These are phyloP conservation scores for Maconellicoccus hirsutus DNA, from an alignment of 1,140 invertebrate genomes.

Conservation along the genomic window DNA sequence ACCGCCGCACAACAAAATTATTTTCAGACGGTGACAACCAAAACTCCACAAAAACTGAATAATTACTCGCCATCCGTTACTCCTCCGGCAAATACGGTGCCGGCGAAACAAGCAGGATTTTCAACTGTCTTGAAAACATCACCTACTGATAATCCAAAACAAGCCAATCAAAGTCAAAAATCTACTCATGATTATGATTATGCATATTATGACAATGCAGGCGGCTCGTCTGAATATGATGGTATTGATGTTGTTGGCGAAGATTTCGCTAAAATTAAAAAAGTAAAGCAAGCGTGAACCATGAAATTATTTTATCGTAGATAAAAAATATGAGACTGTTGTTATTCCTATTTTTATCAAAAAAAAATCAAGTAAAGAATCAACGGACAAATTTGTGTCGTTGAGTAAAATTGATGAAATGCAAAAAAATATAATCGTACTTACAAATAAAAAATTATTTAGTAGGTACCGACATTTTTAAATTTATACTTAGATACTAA, in stretches of 20 bases:
- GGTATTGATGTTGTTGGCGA: conserved; percentile 29
- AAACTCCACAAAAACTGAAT: neutral
- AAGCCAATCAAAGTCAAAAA: conserved; percentile 27
- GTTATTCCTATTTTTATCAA: too few relatives aligned
- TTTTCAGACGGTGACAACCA: neutral
- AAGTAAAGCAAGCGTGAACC: neutral
- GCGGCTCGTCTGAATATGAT: conserved; percentile 30
- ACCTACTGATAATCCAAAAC: conserved; percentile 1
- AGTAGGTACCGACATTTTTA: too few relatives aligned
- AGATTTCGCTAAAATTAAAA: conserved; percentile 29
- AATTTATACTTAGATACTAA: too few relatives aligned
- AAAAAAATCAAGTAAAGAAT: too few relatives aligned
- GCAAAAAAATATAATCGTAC: neutral
- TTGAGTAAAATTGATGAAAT: neutral
- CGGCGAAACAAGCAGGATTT: conserved; percentile 23
- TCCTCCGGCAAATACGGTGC: conserved; percentile 19
- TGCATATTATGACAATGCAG: conserved; percentile 31
- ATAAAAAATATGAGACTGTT: neutral
- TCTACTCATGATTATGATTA: conserved; percentile 30
- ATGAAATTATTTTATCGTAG: neutral
- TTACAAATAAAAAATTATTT: neutral
- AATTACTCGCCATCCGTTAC: neutral
- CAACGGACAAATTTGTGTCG: too few relatives aligned
- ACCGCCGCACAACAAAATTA: neutral
- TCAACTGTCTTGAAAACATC: neutral